These are phyloP conservation scores for Poecile montanus DNA, from an alignment of 2,797 vertebrate species.

Conservation along the genomic window DNA sequence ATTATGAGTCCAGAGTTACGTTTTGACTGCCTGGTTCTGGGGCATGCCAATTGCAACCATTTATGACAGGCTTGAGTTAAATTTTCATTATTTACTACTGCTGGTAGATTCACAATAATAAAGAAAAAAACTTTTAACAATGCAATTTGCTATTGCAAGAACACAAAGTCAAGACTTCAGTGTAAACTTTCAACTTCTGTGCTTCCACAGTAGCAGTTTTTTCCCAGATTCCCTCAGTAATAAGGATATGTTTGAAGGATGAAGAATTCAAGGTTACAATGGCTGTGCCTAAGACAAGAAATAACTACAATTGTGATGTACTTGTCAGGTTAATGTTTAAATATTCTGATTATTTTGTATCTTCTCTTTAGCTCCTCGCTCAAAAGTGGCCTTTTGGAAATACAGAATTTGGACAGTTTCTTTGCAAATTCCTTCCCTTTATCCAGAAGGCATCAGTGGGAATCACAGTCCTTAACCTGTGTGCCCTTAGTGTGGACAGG, in stretches of 20 bases:
- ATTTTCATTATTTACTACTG: not conserved
- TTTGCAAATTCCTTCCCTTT: conserved; percentile 95
- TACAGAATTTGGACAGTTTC: conserved; percentile 80
- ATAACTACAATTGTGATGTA: not conserved
- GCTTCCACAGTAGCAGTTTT: not conserved
- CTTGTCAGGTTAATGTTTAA: not conserved
- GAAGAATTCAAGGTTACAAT: not conserved
- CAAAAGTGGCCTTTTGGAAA: conserved; percentile 84
- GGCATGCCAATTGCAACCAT: not conserved
- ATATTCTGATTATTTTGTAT: conserved; percentile 42
- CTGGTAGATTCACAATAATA: not conserved
- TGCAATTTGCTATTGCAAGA: not conserved
- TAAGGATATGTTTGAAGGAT: not conserved
- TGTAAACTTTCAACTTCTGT: not conserved
- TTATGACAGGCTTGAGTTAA: not conserved
- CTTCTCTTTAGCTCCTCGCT: conserved; percentile 84
- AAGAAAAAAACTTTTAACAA: not conserved
- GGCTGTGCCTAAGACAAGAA: not conserved
- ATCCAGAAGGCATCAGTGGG: conserved; percentile 97
- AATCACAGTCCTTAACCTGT: conserved; percentile 96
- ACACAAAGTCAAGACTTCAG: not conserved
- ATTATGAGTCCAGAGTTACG: not conserved
- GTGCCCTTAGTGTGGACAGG: conserved; percentile 98
- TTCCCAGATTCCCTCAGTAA: not conserved
- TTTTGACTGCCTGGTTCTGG: not conserved